phyloP scores from a whole-genome alignment of 2,113 vertebrate species.

The cat (Felis catus) region DNA sequence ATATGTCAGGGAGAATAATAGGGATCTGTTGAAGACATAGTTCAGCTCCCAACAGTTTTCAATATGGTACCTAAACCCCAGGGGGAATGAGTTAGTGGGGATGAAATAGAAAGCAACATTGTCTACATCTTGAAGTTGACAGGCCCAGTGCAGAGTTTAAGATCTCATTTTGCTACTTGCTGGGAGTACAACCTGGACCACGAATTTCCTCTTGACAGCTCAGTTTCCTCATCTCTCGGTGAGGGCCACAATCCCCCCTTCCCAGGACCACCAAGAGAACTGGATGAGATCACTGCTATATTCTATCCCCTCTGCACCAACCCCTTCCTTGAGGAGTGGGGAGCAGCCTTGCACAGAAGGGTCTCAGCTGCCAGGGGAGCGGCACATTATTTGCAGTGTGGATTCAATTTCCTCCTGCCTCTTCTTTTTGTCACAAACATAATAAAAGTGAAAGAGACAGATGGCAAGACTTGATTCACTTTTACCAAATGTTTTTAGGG shows the following conservation, averaged over 20 bases:
- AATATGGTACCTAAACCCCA: background rate
- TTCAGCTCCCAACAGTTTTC: background rate
- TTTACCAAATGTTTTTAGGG: constrained; percentile 56
- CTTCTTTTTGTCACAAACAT: constrained; percentile 64
- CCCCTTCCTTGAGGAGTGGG: background rate
- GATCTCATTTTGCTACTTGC: background rate
- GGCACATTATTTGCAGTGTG: background rate
- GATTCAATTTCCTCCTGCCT: constrained; percentile 20
- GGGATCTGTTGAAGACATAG: background rate
- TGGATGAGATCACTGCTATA: rapidly evolving
- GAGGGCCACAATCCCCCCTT: background rate
- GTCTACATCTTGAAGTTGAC: background rate
- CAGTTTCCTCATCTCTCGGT: background rate
- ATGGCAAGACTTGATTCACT: constrained; percentile 56
- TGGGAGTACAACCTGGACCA: background rate
- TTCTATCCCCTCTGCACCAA: background rate
- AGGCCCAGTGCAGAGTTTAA: background rate
- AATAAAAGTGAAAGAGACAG: constrained; percentile 68
- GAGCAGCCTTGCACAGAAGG: background rate
- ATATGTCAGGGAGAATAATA: background rate
- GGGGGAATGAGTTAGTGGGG: background rate
- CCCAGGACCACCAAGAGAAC: background rate
- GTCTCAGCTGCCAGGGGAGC: background rate
- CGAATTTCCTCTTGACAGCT: background rate
- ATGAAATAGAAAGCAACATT: background rate